A percentile compares a stretch with the other conserved stretches of the same genome.
These are phyloP conservation scores for Engystomops pustulosus DNA, from an alignment of 2,113 vertebrate genomes.

Conservation along the genomic window DNA sequence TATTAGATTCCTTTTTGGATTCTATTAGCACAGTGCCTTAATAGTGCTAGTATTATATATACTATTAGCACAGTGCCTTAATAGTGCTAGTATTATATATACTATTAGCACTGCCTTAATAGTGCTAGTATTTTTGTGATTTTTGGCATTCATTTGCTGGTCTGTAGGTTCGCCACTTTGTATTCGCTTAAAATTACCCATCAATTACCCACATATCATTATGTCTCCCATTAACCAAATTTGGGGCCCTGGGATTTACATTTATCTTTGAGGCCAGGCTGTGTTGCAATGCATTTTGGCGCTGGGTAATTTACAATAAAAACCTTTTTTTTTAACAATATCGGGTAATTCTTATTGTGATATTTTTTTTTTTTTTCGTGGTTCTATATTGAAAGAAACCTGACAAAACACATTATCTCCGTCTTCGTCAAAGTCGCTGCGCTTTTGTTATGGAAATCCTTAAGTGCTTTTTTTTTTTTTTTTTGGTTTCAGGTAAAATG, in stretches of 20 bases:
- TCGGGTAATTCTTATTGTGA: background rate
- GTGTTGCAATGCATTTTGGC: background rate
- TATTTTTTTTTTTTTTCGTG: background rate
- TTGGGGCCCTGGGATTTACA: background rate
- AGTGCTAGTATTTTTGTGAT: background rate
- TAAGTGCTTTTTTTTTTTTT: too few relatives aligned
- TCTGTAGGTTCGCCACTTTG: background rate
- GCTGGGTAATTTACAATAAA: constrained; percentile 2
- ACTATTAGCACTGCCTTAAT: too few relatives aligned
- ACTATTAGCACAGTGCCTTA: too few relatives aligned
- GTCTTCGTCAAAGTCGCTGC: background rate
- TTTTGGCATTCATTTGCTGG: background rate
- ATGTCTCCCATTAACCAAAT: background rate
- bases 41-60: too few relatives aligned
- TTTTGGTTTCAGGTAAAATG: constrained; percentile 43
- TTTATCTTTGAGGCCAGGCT: background rate
- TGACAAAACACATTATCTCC: constrained; percentile 33
- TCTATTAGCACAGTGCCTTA: background rate
- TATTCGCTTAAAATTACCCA: background rate
- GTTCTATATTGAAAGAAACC: background rate
- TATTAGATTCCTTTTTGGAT: background rate
- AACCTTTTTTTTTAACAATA: background rate
- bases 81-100: too few relatives aligned
- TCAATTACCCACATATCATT: background rate
- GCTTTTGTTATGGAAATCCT: constrained; percentile 45